Evolutionary conservation across 2,113 vertebrate species (phyloP).

Genomic region (Scomber japonicus): DNA sequence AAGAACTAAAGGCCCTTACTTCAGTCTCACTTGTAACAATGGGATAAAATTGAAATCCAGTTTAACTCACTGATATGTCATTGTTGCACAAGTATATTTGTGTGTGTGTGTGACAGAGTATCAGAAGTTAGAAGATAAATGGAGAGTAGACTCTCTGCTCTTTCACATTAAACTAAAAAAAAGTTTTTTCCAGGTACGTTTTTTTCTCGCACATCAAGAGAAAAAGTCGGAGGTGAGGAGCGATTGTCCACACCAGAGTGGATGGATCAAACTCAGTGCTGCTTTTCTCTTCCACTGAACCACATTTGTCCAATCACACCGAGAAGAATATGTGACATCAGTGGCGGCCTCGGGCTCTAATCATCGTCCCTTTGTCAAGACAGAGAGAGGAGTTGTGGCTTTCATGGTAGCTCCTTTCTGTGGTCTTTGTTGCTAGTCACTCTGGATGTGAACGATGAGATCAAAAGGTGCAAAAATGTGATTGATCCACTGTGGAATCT

Average conservation of each 20-base stretch:
- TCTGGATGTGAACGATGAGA: constrained; percentile 56
- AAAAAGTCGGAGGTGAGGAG: constrained; percentile 27
- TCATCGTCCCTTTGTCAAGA: constrained; percentile 61
- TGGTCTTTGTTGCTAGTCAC: constrained; percentile 40
- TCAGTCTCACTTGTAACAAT: neutral
- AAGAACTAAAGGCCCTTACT: constrained; percentile 18
- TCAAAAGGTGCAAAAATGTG: constrained; percentile 71
- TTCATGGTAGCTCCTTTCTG: constrained; percentile 37
- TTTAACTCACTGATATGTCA: constrained; percentile 21
- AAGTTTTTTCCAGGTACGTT: constrained; percentile 41
- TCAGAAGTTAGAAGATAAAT: constrained; percentile 48
- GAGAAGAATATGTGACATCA: constrained; percentile 36
- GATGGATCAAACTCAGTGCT: constrained; percentile 41
- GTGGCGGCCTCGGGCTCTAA: constrained; percentile 53
- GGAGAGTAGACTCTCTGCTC: constrained; percentile 36
- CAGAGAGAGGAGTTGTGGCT: constrained; percentile 30
- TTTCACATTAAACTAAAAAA: constrained; percentile 64
- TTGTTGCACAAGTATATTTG: constrained; percentile 10
- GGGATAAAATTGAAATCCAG: constrained; percentile 32
- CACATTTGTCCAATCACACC: constrained; percentile 47
- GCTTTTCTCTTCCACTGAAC: constrained; percentile 34
- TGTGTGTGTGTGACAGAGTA: constrained; percentile 24
- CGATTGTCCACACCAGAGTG: constrained; percentile 15
- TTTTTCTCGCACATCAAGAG: neutral
- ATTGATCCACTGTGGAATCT: constrained; percentile 66